Evolutionary conservation across 2,113 vertebrate species (phyloP).

Genomic region (Agapornis roseicollis): DNA sequence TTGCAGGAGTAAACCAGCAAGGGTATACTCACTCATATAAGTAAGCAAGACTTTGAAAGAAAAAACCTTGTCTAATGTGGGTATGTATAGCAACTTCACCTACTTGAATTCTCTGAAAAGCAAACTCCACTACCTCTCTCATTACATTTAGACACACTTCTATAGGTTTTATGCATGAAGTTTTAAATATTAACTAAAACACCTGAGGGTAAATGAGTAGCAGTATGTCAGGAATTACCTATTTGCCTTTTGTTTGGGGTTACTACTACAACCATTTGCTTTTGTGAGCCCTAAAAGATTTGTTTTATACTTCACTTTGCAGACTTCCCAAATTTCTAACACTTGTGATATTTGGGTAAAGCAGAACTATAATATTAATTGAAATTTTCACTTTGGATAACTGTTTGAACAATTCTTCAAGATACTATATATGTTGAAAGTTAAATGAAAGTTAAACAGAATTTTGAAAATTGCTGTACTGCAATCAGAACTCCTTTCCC

Average conservation of each 20-base stretch:
- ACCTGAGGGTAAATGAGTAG: neutral
- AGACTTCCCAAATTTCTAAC: neutral
- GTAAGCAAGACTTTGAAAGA: neutral
- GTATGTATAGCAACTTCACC: neutral
- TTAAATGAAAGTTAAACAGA: neutral
- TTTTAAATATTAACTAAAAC: neutral
- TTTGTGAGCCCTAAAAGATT: neutral
- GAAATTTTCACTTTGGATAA: neutral
- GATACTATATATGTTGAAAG: neutral
- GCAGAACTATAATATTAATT: neutral
- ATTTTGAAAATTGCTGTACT: neutral
- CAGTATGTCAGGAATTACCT: neutral
- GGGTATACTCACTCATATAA: neutral
- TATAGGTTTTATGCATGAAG: neutral
- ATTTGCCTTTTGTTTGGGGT: neutral
- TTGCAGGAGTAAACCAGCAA: neutral
- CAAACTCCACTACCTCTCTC: neutral
- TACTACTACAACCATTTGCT: neutral
- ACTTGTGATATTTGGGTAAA: neutral
- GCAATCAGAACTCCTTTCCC: conserved; percentile 38
- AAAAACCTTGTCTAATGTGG: neutral
- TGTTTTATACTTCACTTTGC: neutral
- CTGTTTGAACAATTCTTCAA: neutral
- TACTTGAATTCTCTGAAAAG: neutral
- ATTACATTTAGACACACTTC: neutral